Evolutionary conservation across 1,140 invertebrate genomes (phyloP).

Genomic region (Lordiphosa collinella): DNA sequence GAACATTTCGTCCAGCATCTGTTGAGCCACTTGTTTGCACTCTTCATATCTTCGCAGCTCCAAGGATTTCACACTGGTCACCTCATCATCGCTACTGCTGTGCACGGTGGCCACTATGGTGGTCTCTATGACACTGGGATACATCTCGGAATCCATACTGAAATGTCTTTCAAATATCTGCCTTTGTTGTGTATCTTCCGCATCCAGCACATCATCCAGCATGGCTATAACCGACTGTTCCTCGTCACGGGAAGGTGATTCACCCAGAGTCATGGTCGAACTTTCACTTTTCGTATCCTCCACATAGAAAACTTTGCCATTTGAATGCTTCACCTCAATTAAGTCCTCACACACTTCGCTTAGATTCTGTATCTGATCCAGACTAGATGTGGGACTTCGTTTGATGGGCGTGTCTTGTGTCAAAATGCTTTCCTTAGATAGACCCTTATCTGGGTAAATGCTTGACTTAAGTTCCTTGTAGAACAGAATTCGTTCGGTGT

Average conservation of each 20-base stretch:
- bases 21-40: conserved; percentile 34
- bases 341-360: conserved; percentile 64
- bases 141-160: conserved; percentile 67
- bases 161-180: conserved; percentile 60
- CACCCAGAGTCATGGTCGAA: conserved; percentile 25
- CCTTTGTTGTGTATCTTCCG: conserved; percentile 43
- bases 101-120: conserved; percentile 74
- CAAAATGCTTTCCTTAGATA: conserved; percentile 45
- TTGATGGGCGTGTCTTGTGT: conserved; percentile 42
- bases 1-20: conserved; percentile 60
- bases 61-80: conserved; percentile 13
- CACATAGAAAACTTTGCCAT: conserved; percentile 69
- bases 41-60: conserved; percentile 28
- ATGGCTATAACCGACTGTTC: conserved; percentile 71
- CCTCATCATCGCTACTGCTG: conserved; percentile 60
- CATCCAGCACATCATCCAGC: conserved; percentile 71
- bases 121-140: conserved; percentile 68
- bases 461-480: conserved; percentile 27
- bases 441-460: background rate
- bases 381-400: conserved; percentile 30
- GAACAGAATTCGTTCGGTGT: conserved; percentile 51
- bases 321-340: conserved; percentile 57
- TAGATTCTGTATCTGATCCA: conserved; percentile 66
- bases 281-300: conserved; percentile 62
- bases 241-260: conserved; percentile 34